A percentile compares a stretch with the other conserved stretches of the same genome.
These are phyloP conservation scores for Pitta sordida DNA, from an alignment of 2,113 vertebrate genomes.

Conservation along the genomic window DNA sequence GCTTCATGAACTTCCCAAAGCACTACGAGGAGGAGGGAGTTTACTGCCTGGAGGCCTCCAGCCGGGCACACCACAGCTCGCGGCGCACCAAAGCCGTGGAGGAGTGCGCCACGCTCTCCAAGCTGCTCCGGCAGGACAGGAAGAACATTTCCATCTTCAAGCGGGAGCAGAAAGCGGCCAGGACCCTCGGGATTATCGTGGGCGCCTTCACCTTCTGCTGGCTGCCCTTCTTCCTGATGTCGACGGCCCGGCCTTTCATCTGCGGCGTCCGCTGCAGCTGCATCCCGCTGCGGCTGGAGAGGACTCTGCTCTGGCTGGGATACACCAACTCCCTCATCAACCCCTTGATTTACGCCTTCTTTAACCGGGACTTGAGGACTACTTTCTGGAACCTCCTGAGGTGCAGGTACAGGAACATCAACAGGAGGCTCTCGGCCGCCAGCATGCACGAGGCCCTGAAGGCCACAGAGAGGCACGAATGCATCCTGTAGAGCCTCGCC, in stretches of 20 bases:
- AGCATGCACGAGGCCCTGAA: conserved; percentile 78
- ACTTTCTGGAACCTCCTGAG: conserved; percentile 76
- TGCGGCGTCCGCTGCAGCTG: conserved; percentile 72
- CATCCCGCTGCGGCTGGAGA: conserved; percentile 71
- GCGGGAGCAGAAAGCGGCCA: conserved; percentile 74
- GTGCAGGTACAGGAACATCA: conserved; percentile 77
- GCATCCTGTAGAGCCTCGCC: conserved; percentile 57
- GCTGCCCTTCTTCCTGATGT: conserved; percentile 76
- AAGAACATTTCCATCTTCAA: conserved; percentile 81
- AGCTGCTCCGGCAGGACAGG: conserved; percentile 69
- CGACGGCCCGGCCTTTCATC: conserved; percentile 73
- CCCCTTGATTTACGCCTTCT: conserved; percentile 76
- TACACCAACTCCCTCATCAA: conserved; percentile 78
- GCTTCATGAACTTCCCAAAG: conserved; percentile 68
- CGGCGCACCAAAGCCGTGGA: conserved; percentile 55
- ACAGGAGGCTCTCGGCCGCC: conserved; percentile 71
- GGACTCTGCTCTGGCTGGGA: conserved; percentile 75
- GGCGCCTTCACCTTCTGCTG: conserved; percentile 74
- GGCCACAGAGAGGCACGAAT: conserved; percentile 70
- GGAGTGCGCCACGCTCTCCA: conserved; percentile 71
- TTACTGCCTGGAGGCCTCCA: conserved; percentile 59
- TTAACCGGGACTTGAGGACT: conserved; percentile 76
- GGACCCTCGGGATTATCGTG: conserved; percentile 74
- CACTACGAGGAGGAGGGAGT: conserved; percentile 46
- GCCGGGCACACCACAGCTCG: conserved; percentile 39